Conservation (phyloP, 2,888 invertebrate genomes). For the Leptopterna dolabrata region DNA sequence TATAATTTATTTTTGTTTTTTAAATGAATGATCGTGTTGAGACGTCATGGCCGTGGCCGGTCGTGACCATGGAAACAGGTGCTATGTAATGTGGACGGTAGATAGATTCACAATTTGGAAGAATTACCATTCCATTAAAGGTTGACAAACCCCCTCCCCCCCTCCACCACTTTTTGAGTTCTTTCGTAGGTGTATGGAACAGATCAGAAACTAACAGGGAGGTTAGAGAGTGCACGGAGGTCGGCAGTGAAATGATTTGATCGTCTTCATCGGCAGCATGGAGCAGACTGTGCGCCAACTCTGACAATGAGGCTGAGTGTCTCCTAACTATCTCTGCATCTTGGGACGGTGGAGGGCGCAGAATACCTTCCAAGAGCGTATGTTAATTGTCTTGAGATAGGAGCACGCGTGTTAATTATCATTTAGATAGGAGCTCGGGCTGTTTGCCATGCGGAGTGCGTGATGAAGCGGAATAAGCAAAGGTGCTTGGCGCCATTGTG, state of each 20-base stretch:
- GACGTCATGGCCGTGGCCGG: too few relatives aligned
- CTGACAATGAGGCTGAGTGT: not conserved
- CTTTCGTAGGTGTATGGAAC: too few relatives aligned
- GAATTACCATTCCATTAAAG: too few relatives aligned
- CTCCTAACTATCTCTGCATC: not conserved
- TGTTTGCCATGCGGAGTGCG: not conserved
- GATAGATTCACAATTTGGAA: too few relatives aligned
- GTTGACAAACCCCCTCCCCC: too few relatives aligned
- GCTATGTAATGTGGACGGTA: too few relatives aligned
- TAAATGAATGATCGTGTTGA: too few relatives aligned
- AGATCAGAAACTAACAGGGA: too few relatives aligned
- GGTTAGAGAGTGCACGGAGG: too few relatives aligned
- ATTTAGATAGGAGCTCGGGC: not conserved
- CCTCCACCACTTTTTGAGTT: too few relatives aligned
- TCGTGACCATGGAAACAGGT: too few relatives aligned
- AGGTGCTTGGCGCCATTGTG: not conserved
- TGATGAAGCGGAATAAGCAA: not conserved
- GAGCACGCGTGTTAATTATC: constrained; percentile 7
- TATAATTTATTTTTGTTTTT: too few relatives aligned
- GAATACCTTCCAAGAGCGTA: not conserved
- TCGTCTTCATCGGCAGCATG: not conserved
- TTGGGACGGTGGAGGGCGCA: not conserved
- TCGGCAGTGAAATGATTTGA: not conserved
- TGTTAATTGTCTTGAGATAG: constrained; percentile 7
- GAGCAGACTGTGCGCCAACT: not conserved